A percentile compares a stretch with the other conserved stretches of the same genome.
Evolutionary conservation across 2,113 vertebrate species (phyloP).

Genomic region (Ceyx margarethae): DNA sequence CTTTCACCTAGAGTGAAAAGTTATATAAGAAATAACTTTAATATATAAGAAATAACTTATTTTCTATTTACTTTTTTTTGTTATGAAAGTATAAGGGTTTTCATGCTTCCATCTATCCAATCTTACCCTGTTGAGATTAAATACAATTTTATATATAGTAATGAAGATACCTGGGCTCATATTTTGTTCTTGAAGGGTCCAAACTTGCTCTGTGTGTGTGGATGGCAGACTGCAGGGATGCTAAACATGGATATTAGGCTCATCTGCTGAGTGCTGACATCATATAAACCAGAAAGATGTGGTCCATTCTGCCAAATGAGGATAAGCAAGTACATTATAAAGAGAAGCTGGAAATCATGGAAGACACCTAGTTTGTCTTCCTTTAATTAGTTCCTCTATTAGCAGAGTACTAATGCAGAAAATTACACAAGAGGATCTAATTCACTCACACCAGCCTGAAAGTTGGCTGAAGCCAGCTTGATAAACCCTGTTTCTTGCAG

Average conservation of each 20-base stretch:
- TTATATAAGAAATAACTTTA: not conserved
- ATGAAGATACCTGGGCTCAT: not conserved
- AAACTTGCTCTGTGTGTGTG: not conserved
- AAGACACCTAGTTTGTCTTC: not conserved
- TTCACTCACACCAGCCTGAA: not conserved
- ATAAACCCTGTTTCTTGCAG: not conserved
- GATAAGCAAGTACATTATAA: not conserved
- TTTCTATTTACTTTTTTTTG: not conserved
- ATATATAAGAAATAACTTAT: not conserved
- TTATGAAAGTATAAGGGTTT: not conserved
- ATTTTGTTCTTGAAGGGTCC: not conserved
- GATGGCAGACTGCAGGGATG: not conserved
- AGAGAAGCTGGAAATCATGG: not conserved
- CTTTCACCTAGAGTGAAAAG: not conserved
- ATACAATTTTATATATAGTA: not conserved
- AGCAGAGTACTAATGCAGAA: not conserved
- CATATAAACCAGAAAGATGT: not conserved
- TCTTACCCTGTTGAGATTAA: not conserved
- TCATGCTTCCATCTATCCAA: not conserved
- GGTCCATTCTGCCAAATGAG: not conserved
- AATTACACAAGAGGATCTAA: not conserved
- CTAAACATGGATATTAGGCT: not conserved
- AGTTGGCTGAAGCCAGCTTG: not conserved
- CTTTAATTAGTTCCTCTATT: not conserved
- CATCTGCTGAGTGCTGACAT: not conserved